Conservation (phyloP, 2,797 vertebrate species). For the Microhierax caerulescens region DNA sequence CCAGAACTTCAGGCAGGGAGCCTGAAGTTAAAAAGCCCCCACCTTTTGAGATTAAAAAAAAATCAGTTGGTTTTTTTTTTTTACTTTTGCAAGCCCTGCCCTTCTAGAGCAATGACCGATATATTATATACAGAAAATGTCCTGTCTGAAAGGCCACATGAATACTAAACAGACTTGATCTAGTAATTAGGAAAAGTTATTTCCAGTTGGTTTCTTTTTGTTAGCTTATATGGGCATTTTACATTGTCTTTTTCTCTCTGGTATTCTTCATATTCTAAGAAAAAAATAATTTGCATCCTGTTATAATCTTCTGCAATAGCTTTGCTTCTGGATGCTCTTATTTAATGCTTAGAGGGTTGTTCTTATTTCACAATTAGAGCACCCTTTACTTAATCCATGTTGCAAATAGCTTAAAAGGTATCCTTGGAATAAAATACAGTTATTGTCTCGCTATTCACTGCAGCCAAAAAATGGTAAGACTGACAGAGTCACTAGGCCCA, state of each 20-base stretch:
- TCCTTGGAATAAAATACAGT: background rate
- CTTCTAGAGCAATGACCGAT: constrained; percentile 39
- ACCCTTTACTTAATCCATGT: background rate
- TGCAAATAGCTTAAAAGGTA: background rate
- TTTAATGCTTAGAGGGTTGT: background rate
- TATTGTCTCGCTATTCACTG: background rate
- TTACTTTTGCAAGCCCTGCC: constrained; percentile 18
- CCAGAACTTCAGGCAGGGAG: background rate
- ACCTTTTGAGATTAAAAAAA: background rate
- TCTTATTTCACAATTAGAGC: background rate
- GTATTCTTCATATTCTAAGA: background rate
- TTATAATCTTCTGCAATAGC: background rate
- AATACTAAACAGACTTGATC: background rate
- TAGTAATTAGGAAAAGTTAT: constrained; percentile 5
- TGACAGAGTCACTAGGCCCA: background rate
- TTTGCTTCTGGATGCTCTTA: background rate
- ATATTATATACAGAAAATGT: constrained; percentile 24
- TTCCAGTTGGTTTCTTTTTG: background rate
- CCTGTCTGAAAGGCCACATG: constrained; percentile 30
- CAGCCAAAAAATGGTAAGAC: background rate
- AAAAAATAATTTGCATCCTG: background rate
- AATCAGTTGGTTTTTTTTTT: background rate
- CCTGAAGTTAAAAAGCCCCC: background rate
- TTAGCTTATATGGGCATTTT: background rate
- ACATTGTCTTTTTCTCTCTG: background rate